Base-by-base conservation (phyloP, 2,888 invertebrate species). In the Drosophila yooni region DNA sequence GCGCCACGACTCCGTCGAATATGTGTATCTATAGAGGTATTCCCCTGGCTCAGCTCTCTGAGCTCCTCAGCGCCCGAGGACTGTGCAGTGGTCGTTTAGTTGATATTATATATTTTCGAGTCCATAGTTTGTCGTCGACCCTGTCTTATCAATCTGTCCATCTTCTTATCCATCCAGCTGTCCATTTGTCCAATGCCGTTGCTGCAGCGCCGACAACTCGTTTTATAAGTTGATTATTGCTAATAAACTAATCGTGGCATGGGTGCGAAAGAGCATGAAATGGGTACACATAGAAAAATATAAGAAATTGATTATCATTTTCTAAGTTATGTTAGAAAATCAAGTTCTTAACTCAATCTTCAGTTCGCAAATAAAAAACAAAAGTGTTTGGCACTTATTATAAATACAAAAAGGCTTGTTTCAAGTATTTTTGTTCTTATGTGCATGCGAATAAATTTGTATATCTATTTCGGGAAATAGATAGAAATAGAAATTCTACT, bases 211-310 rank as follows among this genome's bases (percentile, higher is more conserved):
- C 79, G 75, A 86, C 85, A 81, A 79, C 83, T 76, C 75, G 83
- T 83, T 86, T 77, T 76, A 85, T 76, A 89, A 83, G 83, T 89
- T 85, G 81, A 89, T 85, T 85, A 85, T 64, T 77, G 61, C 50
- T 36, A 15, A 33, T 33, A 27, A 38, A n/a, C 38, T 29, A 38
- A 38, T 56, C n/a, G 56, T 38, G n/a, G 56, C 38, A 57, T 38
- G 31, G 21, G 25, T 29, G 21, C n/a, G 27, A 51, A 38, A 29
- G 38, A 15, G 25, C 40, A 13, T 43, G 21, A 43, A 43, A 53
- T 34, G 15, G 21, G 10, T 53, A 15, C 10, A 15, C 33, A 34
- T 25, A 5, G 18, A 34, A 3, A 53, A 53, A 21, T 21, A 5
- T 7, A 46, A 3, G 13, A 21, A 21, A 21, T 21, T 7, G 1